These are phyloP conservation scores for Steatocranus sp. DNA, from an alignment of 2,797 vertebrate genomes.

Conservation along the genomic window DNA sequence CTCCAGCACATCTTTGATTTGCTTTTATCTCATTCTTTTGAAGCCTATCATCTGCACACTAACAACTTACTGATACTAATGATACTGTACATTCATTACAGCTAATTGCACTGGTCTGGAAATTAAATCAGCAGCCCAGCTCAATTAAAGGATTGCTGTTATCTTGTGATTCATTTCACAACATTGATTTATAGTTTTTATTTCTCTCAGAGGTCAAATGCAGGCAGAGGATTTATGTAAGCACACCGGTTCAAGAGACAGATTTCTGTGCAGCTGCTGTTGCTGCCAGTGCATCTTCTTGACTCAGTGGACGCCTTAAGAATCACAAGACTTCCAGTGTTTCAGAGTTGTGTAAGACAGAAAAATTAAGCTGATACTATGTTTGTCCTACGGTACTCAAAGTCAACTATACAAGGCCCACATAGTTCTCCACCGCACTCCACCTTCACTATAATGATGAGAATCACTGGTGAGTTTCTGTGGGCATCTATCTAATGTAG, in stretches of 20 bases:
- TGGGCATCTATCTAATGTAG: not conserved
- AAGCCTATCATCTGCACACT: not conserved
- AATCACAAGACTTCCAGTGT: not conserved
- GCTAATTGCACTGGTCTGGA: conserved; percentile 29
- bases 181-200: conserved; percentile 21
- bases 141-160: conserved; percentile 9
- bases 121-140: conserved; percentile 18
- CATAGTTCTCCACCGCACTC: not conserved
- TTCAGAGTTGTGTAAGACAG: not conserved
- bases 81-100: conserved; percentile 5
- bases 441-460: not conserved
- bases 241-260: not conserved
- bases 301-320: not conserved
- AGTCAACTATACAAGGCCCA: not conserved
- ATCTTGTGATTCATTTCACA: conserved; percentile 15
- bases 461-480: not conserved
- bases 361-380: not conserved
- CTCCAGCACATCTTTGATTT: not conserved
- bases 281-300: not conserved
- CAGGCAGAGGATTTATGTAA: not conserved
- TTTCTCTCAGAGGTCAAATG: not conserved
- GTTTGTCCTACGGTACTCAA: not conserved
- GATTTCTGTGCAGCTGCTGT: not conserved
- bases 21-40: not conserved
- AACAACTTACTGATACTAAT: conserved; percentile 19